Conservation (phyloP, 2,888 invertebrate genomes). For the Apodemia duryi region DNA sequence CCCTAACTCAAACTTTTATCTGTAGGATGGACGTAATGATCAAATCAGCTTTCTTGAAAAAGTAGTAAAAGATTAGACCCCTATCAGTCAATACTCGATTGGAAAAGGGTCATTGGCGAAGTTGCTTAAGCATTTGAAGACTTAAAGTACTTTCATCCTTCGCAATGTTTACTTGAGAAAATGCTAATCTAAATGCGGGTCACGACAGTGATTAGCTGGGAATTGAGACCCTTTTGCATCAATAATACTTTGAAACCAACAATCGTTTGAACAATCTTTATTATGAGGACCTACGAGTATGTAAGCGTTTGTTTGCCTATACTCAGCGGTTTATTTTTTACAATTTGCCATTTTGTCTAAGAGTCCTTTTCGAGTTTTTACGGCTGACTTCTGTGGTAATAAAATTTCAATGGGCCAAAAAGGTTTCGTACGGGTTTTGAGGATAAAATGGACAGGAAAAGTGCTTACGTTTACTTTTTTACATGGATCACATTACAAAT, state of each 20-base stretch:
- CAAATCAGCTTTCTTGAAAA: conserved; percentile 49
- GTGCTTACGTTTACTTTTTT: conserved; percentile 8
- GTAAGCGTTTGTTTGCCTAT: conserved; percentile 1
- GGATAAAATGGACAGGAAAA: background rate
- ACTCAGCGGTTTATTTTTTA: conserved; percentile 13
- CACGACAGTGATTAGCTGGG: conserved; percentile 61
- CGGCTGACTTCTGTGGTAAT: conserved; percentile 10
- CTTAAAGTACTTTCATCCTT: conserved; percentile 43
- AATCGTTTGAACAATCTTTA: conserved; percentile 6
- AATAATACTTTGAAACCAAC: conserved; percentile 18
- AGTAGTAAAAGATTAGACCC: conserved; percentile 60
- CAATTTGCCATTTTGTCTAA: conserved; percentile 8
- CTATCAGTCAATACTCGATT: conserved; percentile 52
- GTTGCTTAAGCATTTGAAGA: conserved; percentile 37
- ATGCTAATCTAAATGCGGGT: conserved; percentile 71
- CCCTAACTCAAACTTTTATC: conserved; percentile 10
- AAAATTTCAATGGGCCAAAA: conserved; percentile 15
- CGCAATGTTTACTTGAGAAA: conserved; percentile 53
- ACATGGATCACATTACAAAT: background rate
- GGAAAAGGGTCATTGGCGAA: conserved; percentile 47
- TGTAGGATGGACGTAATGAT: conserved; percentile 36
- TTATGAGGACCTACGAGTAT: background rate
- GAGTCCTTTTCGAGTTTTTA: conserved; percentile 3
- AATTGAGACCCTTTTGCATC: conserved; percentile 13
- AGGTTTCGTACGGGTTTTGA: conserved; percentile 7